phyloP scores from a whole-genome alignment of 2,888 invertebrate species.

The Heteromyza rotundicornis region DNA sequence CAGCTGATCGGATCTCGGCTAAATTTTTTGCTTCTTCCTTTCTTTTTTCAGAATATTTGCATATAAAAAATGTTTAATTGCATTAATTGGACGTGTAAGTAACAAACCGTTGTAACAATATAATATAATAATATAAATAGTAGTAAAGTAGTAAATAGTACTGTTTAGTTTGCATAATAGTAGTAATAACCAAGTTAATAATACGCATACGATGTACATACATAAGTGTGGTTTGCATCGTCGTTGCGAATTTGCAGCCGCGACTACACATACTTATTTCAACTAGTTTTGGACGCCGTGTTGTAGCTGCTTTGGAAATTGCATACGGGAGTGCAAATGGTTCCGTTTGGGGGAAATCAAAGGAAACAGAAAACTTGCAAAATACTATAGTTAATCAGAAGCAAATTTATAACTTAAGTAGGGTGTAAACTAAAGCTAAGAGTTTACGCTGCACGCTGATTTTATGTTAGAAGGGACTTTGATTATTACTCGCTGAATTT shows the following conservation, averaged over 20 bases:
- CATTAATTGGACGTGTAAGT: constrained; percentile 61
- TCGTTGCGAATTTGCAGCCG: background rate
- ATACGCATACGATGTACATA: constrained; percentile 11
- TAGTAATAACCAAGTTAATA: constrained; percentile 19
- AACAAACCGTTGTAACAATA: constrained; percentile 55
- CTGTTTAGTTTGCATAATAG: constrained; percentile 14
- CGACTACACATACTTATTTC: background rate
- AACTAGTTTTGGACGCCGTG: background rate
- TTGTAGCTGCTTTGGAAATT: constrained; percentile 4
- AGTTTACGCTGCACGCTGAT: constrained; percentile 65
- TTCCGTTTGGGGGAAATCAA: background rate
- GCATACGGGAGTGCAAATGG: background rate
- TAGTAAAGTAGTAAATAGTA: constrained; percentile 26
- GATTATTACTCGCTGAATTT: constrained; percentile 63
- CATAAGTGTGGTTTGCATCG: constrained; percentile 14
- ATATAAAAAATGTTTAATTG: constrained; percentile 40
- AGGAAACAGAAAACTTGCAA: background rate
- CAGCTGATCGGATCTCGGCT: background rate
- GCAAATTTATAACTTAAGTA: constrained; percentile 65
- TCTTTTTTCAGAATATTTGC: background rate
- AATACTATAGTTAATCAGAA: no score
- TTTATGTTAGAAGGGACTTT: constrained; percentile 71
- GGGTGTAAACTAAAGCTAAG: constrained; percentile 68
- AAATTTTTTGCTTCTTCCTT: background rate
- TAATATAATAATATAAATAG: constrained; percentile 27